phyloP scores from a whole-genome alignment of 2,113 vertebrate species.

The Phodopus roborovskii region DNA sequence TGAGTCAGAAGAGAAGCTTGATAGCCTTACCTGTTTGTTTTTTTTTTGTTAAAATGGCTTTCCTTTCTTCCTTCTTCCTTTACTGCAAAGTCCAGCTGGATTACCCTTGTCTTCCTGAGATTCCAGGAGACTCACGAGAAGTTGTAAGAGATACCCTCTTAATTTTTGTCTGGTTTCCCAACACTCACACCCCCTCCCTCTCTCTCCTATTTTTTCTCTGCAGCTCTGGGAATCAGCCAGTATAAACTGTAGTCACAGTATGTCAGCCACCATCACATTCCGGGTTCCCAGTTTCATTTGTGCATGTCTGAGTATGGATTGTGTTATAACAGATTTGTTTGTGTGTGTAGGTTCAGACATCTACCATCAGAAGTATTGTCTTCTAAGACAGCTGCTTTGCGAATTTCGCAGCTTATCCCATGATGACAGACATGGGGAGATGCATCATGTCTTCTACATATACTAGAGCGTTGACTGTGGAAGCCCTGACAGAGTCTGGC shows the following conservation, averaged over 20 bases:
- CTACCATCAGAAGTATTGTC: background rate
- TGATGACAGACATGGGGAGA: background rate
- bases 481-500: constrained; percentile 22
- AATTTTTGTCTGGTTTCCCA: background rate
- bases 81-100: background rate
- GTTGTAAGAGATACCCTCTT: background rate
- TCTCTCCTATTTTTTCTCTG: background rate
- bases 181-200: background rate
- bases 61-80: background rate
- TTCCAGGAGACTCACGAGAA: background rate
- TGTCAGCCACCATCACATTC: background rate
- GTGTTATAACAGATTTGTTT: background rate
- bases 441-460: background rate
- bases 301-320: background rate
- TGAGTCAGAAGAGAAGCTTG: background rate
- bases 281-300: background rate
- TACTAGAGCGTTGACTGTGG: background rate
- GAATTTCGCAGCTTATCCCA: background rate
- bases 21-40: background rate
- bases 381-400: background rate
- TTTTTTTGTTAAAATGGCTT: constrained; percentile 47
- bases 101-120: background rate
- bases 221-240: background rate
- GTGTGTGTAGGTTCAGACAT: background rate
- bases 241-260: background rate